Evolutionary conservation across 64 coral and sea anemone genomes (phyloP), one percentile per base, ranked within the genome.

Genomic region (Exaiptasia diaphana): DNA sequence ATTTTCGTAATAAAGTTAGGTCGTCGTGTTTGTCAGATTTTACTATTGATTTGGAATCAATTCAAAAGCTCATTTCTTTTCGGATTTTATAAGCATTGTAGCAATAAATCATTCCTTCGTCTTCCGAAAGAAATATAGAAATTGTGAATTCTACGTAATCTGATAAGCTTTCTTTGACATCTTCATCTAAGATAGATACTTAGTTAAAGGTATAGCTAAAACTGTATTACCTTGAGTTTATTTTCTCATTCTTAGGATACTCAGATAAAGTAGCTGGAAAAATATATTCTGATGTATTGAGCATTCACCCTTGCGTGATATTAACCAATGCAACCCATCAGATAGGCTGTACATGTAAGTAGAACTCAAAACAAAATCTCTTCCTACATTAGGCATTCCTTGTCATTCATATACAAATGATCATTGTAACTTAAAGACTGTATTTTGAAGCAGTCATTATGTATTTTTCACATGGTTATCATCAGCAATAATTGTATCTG

Each of bases 301-400:
- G 49, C 22, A 54, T 89, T 13, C 76, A 44, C 41, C 79, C 91
- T 22, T 94, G 91, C 89, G 91, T 94, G 6, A 29, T 88, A 4
- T 76, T 93, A 5, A 93, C 91, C 40, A 93, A 93, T 84, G 91
- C 91, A 54, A 93, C 91, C 27, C 85, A 88, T 35, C 85, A 93
- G 69, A 93, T 93, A 40, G 91, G 91, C 9, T 93, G 91, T 53
- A 79, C 85, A 20, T 93, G 91, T 93, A 61, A 93, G 91, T 93
- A 68, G 2, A 10, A 42, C 14, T 10, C 4, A 82, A 1, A 24
- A 30, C 3, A 24, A 41, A 20, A 3, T 20, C 28, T 40, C 14
- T 46, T 44, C 24, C 1, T 17, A 64, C 23, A 43, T 23, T 14
- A 62, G 12, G 43, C 29, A 13, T 9, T 33, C 24, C 11, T 4